Conservation (phyloP, 2,797 vertebrate genomes). For the Argentina silus region DNA sequence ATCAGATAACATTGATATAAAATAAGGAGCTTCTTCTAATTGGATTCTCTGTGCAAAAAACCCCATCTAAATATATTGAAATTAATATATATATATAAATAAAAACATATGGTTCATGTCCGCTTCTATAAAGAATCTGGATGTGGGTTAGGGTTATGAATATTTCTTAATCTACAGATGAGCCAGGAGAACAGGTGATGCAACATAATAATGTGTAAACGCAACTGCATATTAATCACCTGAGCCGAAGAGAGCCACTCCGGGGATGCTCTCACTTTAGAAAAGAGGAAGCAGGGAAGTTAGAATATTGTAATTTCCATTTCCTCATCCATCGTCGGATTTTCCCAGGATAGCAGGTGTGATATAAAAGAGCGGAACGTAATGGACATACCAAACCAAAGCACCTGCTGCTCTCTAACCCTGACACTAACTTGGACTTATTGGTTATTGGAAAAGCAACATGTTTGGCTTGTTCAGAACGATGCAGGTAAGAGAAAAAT, state of each 20-base stretch:
- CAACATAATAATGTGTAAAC: too few species aligned
- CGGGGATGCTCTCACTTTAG: constrained; percentile 8
- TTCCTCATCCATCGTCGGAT: constrained; percentile 63
- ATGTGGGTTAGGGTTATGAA: too few species aligned
- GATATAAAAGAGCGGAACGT: neutral
- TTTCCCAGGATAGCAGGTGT: constrained; percentile 55
- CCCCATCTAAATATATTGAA: too few species aligned
- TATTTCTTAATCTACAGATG: too few species aligned
- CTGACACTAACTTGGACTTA: neutral
- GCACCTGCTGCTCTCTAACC: neutral
- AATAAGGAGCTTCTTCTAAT: too few species aligned
- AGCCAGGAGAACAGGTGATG: too few species aligned
- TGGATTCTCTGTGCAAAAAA: too few species aligned
- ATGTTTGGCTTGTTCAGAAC: constrained; percentile 11
- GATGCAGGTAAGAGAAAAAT: constrained; percentile 24
- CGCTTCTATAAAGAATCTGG: too few species aligned
- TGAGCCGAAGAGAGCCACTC: neutral
- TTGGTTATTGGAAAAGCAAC: neutral
- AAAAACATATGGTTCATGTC: too few species aligned
- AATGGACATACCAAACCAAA: neutral
- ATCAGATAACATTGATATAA: too few species aligned
- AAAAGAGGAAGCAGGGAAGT: constrained; percentile 52
- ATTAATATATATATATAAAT: too few species aligned
- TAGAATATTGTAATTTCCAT: constrained; percentile 50
- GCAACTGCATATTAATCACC: too few species aligned